A percentile compares a stretch with the other conserved stretches of the same genome.
phyloP scores from a whole-genome alignment of 2,797 vertebrate species.

The Coendou prehensilis region DNA sequence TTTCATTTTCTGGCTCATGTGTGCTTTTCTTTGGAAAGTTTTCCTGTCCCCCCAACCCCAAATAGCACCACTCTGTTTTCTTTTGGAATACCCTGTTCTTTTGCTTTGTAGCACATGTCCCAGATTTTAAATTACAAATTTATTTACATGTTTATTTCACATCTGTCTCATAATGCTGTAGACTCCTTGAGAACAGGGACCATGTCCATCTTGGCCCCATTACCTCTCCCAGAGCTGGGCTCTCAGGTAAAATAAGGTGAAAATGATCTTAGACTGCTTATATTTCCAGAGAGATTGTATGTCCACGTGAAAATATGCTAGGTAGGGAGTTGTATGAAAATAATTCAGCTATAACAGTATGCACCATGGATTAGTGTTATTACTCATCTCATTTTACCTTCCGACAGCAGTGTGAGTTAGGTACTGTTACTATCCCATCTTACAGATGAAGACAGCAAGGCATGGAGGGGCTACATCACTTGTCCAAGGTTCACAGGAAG shows the following conservation, averaged over 20 bases:
- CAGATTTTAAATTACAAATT: background rate
- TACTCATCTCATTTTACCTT: background rate
- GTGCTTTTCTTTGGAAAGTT: background rate
- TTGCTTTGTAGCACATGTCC: background rate
- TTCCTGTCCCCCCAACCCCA: background rate
- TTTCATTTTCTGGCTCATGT: background rate
- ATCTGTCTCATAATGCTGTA: background rate
- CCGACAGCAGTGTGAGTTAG: background rate
- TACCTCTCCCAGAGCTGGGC: background rate
- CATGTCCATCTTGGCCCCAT: background rate
- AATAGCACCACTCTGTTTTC: background rate
- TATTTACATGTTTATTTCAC: background rate
- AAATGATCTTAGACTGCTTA: background rate
- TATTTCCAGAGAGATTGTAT: background rate
- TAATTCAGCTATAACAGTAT: background rate
- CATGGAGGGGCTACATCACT: background rate
- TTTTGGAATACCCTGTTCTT: background rate
- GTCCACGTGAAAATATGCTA: background rate
- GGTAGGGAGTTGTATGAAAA: background rate
- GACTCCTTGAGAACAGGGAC: background rate
- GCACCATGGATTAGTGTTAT: background rate
- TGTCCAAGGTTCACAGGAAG: background rate
- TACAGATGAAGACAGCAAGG: background rate
- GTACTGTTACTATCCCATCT: background rate
- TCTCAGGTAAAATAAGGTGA: slow-evolving; percentile 16